These are phyloP conservation scores for Antedon bifida DNA, from an alignment of 35 echinoderm and acorn worm species.

Conservation along the genomic window DNA sequence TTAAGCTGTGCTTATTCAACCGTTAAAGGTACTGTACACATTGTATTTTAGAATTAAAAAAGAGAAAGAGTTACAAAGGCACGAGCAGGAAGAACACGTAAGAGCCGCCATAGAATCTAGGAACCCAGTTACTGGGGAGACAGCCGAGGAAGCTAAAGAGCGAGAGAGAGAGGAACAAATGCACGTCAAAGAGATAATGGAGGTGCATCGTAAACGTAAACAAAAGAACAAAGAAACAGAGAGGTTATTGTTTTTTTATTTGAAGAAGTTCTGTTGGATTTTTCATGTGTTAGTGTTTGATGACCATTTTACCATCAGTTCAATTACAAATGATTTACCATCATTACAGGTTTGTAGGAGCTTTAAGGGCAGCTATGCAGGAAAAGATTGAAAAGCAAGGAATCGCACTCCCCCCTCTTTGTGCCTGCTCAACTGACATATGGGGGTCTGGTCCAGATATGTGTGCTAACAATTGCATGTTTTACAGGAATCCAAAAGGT, in stretches of 20 bases:
- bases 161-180: constrained; percentile 30
- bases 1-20: no score
- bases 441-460: constrained; percentile 90
- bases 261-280: no score
- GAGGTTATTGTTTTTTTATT: constrained; percentile 17
- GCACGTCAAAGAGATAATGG: constrained; percentile 24
- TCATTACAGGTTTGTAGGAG: constrained; percentile 49
- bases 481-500: constrained; percentile 97
- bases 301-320: no score
- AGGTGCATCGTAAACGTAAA: constrained; percentile 26
- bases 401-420: constrained; percentile 51
- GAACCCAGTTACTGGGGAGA: constrained; percentile 26
- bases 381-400: constrained; percentile 52
- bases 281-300: no score
- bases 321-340: no score
- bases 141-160: constrained; percentile 11
- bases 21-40: no score
- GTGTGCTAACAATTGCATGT: constrained; percentile 95
- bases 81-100: constrained; percentile 10
- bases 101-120: constrained; percentile 8
- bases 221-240: constrained; percentile 62
- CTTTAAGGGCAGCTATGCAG: constrained; percentile 74
- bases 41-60: constrained; percentile 28
- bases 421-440: constrained; percentile 56
- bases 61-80: constrained; percentile 39